Base-by-base conservation (phyloP, 2,797 vertebrate species). In the Xiphophorus birchmanni region DNA sequence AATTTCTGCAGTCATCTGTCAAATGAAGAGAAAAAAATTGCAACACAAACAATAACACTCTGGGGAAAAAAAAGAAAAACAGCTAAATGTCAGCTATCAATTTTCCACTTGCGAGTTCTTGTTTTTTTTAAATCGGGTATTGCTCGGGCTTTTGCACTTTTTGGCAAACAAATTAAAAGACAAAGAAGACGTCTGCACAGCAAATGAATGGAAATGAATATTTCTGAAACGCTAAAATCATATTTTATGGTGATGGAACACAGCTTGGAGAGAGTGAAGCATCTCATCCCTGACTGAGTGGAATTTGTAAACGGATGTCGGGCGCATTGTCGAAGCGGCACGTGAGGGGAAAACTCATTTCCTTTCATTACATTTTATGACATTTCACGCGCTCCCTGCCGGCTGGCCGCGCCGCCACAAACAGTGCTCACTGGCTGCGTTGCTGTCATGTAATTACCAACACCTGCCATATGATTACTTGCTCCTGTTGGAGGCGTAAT, bases 381-480 rank as follows among this genome's bases (percentile, higher is more conserved):
- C 85, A 82, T 76, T 88, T 84, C 67, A 83, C 63, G 79, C 84
- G 54, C 89, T 86, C 74, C 83, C 56, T 58, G 45, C 74, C 83
- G 82, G 74, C 73, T 82, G 76, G 84, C 65, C 56, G 40, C 67
- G 5, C 45, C 5, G 52, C 74, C 74, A 79, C 76, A 77, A 80
- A 80, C 83, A 13, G 47, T 29, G 79, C 80, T 86, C 52, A n/a
- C 32, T 21, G 83, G 79, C 81, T 6, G 32, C 4, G 79, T 79
- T 23, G 78, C 79, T 78, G 73, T 82, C 82, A 73, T 77, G 50
- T 92, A 92, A 93, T 93, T 81, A 84, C 74, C 75, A 78, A 84
- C 92, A 93, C 88, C 90, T 93, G 90, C 77, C 78, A 71, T 81
- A 40, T 89, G 87, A 93, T 91, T 77, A 75, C 80, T 60, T 29